These are phyloP conservation scores for Acheta domesticus DNA, from an alignment of 2,888 invertebrate genomes.

Conservation along the genomic window DNA sequence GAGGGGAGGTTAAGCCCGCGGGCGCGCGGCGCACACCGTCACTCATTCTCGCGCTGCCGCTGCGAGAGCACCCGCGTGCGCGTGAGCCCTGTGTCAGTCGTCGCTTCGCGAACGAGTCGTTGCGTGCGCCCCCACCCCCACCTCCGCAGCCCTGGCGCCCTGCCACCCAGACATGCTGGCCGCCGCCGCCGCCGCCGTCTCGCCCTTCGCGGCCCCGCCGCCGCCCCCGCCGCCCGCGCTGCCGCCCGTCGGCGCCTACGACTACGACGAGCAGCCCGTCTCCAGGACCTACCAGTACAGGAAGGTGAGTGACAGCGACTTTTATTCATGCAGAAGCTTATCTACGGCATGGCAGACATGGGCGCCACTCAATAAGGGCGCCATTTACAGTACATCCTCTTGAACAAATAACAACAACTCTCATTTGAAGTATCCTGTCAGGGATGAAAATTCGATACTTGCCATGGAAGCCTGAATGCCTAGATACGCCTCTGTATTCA, in stretches of 20 bases:
- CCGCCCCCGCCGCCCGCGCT: background rate
- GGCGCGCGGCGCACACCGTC: slow-evolving; percentile 22
- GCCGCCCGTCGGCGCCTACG: slow-evolving; percentile 23
- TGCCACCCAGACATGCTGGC: slow-evolving; percentile 18
- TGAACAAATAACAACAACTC: no score
- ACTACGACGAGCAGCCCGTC: slow-evolving; percentile 45
- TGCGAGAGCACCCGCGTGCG: background rate
- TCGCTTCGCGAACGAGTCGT: no score
- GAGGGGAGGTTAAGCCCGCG: slow-evolving; percentile 58
- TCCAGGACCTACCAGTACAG: slow-evolving; percentile 49
- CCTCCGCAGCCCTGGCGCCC: slow-evolving; percentile 19
- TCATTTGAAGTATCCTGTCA: no score
- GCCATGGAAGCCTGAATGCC: no score
- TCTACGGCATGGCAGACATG: no score
- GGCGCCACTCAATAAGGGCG: no score
- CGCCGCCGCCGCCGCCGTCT: slow-evolving; percentile 20
- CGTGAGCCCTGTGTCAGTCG: no score
- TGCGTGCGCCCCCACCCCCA: slow-evolving; percentile 18
- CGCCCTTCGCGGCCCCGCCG: slow-evolving; percentile 19
- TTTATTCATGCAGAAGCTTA: no score
- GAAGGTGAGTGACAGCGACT: slow-evolving; percentile 46
- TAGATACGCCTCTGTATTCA: no score
- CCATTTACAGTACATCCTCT: no score
- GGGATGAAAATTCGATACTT: no score
- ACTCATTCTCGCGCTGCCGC: background rate